Conservation (phyloP, 2,113 vertebrate species). For the Oncorhynchus clarkii region DNA sequence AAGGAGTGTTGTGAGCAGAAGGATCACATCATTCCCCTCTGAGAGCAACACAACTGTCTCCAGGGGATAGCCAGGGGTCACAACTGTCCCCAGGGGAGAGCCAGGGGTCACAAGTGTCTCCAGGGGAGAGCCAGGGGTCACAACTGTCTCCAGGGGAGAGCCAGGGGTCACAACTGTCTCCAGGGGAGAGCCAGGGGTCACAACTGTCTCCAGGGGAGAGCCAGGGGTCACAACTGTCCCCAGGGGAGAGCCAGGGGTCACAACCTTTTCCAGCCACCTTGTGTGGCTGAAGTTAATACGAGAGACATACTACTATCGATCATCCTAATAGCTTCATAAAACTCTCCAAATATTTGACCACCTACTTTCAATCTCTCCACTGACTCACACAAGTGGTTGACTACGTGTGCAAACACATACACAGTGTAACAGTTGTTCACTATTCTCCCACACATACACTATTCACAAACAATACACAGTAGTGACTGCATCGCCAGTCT, state of each 20-base stretch:
- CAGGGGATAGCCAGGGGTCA: conserved; percentile 51
- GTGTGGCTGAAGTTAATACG: background rate
- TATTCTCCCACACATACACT: conserved; percentile 51
- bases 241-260: conserved; percentile 50
- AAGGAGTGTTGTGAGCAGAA: conserved; percentile 42
- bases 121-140: conserved; percentile 52
- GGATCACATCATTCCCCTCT: conserved; percentile 67
- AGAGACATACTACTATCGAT: background rate
- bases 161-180: background rate
- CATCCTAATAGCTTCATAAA: conserved; percentile 33
- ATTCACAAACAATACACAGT: conserved; percentile 62
- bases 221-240: background rate
- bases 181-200: conserved; percentile 51
- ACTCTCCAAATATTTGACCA: conserved; percentile 14
- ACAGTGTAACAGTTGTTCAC: conserved; percentile 42
- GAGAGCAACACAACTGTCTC: conserved; percentile 35
- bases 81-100: conserved; percentile 40
- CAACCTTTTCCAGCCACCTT: conserved; percentile 69
- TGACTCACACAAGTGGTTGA: conserved; percentile 42
- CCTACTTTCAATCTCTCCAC: conserved; percentile 48
- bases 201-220: conserved; percentile 40
- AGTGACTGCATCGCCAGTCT: conserved; percentile 59
- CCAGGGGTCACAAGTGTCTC: no score
- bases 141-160: conserved; percentile 40
- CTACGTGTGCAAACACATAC: conserved; percentile 41